Base-by-base conservation (phyloP, 2,888 invertebrate genomes). In the Heteromyza rotundicornis region DNA sequence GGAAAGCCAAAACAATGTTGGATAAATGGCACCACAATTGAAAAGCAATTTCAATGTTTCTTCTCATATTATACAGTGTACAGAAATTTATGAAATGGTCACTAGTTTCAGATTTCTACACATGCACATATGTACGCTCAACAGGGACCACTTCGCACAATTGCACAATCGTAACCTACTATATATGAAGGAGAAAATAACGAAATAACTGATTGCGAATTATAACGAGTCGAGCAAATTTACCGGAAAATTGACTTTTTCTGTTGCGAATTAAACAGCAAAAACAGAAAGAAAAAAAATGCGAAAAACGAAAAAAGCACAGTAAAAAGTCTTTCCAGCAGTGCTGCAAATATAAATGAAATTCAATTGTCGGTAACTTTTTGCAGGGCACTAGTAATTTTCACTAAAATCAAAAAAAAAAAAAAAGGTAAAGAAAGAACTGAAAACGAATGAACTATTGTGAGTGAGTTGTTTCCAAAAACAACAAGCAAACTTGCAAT, bases 221-320 rank as follows among this genome's bases (percentile, higher is more conserved):
- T 77, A 78, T 78, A 78, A 80, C 76, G 68, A 78, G 73, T 73
- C 69, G 70, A 74, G 73, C 75, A 79, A 79, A 79, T 79, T 80
- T 79, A 79, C 70, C 77, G 79, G 79, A 80, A 79, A 79, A 80
- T 78, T 79, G 79, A 78, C 73, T 79, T 80, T 76, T 74, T 72
- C 70, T 73, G 69, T 68, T 64, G 65, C 67, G 63, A 66, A 70
- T 73, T 75, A 75, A 75, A 73, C 74, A 65, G 69, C 55, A n/a
- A n/a, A n/a, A n/a, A n/a, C n/a, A n/a, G n/a, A 22, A n/a, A 40
- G 14, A 3, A 14, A n/a, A n/a, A 40, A 40, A n/a, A 7, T 40
- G n/a, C n/a, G n/a, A n/a, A n/a, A n/a, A n/a, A n/a, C n/a, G n/a
- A n/a, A n/a, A n/a, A n/a, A n/a, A n/a, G n/a, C n/a, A n/a, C n/a